phyloP scores from a whole-genome alignment of 2,797 vertebrate species.

The Typhlichthys subterraneus region DNA sequence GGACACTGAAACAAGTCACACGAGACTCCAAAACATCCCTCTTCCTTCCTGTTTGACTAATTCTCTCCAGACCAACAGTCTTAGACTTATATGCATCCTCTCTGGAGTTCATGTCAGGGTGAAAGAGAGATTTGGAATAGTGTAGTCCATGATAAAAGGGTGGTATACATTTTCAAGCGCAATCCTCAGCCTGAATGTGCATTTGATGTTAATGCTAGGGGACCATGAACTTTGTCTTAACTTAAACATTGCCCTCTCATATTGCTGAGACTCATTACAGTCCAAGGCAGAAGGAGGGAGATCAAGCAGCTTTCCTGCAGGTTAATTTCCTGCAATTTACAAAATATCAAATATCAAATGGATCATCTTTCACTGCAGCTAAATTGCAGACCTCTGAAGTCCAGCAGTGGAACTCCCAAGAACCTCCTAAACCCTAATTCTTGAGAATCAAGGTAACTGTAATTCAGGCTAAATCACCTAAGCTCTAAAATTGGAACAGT shows the following conservation, averaged over 20 bases:
- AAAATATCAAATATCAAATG: conserved; percentile 68
- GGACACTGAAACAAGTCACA: neutral
- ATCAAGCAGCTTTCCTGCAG: conserved; percentile 66
- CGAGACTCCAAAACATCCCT: conserved; percentile 5
- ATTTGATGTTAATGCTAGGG: conserved; percentile 28
- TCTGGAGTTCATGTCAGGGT: conserved; percentile 10
- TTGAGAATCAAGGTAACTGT: conserved; percentile 51
- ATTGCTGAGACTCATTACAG: conserved; percentile 65
- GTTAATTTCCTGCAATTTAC: conserved; percentile 72
- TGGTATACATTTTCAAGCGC: conserved; percentile 26
- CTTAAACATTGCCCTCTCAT: conserved; percentile 50
- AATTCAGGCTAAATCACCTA: conserved; percentile 42
- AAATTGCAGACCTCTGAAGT: conserved; percentile 57
- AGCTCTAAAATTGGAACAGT: conserved; percentile 39
- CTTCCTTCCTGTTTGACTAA: conserved; percentile 19
- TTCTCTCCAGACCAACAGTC: conserved; percentile 26
- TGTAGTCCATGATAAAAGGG: neutral
- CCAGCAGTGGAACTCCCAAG: conserved; percentile 41
- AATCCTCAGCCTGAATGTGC: neutral
- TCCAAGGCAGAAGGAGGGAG: conserved; percentile 55
- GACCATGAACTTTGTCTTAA: conserved; percentile 31
- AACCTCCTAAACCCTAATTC: conserved; percentile 60
- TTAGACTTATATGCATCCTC: conserved; percentile 14
- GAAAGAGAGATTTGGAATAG: conserved; percentile 28
- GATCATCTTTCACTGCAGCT: conserved; percentile 67